These are phyloP conservation scores for Trypoxylus dichotomus DNA, from an alignment of 1,140 invertebrate genomes.

Conservation along the genomic window DNA sequence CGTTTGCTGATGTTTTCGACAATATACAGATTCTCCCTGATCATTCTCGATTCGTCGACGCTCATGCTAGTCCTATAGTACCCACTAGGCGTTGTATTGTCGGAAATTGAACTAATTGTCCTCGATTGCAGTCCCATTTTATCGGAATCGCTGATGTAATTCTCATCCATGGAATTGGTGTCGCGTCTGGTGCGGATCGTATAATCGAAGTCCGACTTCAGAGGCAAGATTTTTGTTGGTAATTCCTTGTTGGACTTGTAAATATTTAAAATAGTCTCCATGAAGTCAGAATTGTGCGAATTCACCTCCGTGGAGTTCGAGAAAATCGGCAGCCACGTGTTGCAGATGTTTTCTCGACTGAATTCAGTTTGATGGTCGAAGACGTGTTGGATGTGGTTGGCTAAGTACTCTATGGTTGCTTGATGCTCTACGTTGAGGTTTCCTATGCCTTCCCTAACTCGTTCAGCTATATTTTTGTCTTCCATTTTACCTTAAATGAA, in stretches of 20 bases:
- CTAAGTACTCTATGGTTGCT: not conserved
- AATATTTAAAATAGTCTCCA: not conserved
- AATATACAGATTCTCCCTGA: too few species aligned
- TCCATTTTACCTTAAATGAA: not conserved
- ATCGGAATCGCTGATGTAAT: not conserved
- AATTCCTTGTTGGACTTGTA: not conserved
- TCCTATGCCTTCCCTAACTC: not conserved
- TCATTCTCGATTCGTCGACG: not conserved
- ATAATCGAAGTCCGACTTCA: not conserved
- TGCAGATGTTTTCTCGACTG: not conserved
- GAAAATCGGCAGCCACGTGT: conserved; percentile 14
- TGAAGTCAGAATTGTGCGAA: not conserved
- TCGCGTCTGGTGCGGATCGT: not conserved
- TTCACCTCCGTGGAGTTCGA: not conserved
- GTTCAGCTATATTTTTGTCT: not conserved
- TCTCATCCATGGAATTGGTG: not conserved
- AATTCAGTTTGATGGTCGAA: conserved; percentile 1
- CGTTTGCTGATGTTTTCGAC: not conserved
- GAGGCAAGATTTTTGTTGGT: not conserved
- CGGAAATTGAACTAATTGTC: not conserved
- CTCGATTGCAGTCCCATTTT: not conserved
- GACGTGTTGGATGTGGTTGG: conserved; percentile 1
- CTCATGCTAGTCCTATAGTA: not conserved
- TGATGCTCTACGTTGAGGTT: not conserved
- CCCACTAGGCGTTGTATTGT: not conserved